Percentiles rank a stretch among this genome's conserved stretches.
Conservation (phyloP, 2,113 vertebrate species). For the Aegotheles bennettii region DNA sequence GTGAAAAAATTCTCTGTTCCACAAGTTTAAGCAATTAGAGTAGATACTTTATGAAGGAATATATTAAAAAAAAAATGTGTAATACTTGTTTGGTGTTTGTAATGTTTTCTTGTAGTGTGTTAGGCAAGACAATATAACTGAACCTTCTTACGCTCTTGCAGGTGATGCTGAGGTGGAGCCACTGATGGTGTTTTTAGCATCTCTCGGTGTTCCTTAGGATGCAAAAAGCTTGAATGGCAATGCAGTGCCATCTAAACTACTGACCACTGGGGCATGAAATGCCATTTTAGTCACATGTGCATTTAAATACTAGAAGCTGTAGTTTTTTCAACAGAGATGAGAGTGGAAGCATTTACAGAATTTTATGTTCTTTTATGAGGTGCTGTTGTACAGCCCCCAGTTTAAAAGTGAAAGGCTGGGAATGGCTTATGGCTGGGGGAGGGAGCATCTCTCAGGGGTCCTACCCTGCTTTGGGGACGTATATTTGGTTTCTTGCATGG, state of each 20-base stretch:
- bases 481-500: background rate
- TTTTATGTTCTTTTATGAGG: background rate
- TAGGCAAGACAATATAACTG: background rate
- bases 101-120: background rate
- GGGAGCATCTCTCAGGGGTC: background rate
- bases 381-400: background rate
- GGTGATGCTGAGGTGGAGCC: background rate
- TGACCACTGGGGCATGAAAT: background rate
- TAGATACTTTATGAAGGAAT: background rate
- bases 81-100: background rate
- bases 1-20: background rate
- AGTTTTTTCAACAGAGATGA: background rate
- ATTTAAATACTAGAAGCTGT: background rate
- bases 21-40: background rate
- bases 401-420: background rate
- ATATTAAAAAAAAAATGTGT: accelerated
- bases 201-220: background rate
- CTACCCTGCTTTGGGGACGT: accelerated
- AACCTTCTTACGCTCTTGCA: background rate
- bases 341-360: background rate
- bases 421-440: accelerated
- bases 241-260: background rate
- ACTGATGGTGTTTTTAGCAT: background rate
- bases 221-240: background rate
- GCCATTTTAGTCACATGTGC: accelerated